phyloP scores from a whole-genome alignment of 2,113 vertebrate genomes.

The Gallinago media region DNA sequence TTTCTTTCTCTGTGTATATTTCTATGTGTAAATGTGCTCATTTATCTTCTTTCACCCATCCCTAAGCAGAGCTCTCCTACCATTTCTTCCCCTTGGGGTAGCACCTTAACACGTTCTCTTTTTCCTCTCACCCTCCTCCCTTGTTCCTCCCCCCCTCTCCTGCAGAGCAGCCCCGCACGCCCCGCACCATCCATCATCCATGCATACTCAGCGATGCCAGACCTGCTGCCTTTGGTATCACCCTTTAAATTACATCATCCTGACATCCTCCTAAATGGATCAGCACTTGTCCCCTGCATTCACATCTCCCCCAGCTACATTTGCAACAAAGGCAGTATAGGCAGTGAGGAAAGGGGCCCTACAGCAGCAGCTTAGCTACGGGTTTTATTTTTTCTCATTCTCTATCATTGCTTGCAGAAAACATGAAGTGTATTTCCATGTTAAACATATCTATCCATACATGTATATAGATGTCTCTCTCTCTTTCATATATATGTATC shows the following conservation, averaged over 20 bases:
- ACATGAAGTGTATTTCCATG: background rate
- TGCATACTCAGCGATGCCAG: background rate
- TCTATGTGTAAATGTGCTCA: background rate
- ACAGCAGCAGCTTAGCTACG: background rate
- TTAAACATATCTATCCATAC: background rate
- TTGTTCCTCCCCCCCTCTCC: background rate
- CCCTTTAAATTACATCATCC: background rate
- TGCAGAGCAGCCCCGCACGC: background rate
- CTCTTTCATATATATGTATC: no score
- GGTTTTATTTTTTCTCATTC: background rate
- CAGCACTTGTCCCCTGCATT: background rate
- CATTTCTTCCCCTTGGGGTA: background rate
- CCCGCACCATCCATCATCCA: background rate
- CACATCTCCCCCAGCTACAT: background rate
- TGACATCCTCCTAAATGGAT: background rate
- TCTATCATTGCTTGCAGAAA: background rate
- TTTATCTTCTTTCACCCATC: background rate
- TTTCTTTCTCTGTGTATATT: background rate
- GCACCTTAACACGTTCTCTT: background rate
- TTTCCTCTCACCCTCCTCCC: background rate
- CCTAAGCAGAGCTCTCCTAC: background rate
- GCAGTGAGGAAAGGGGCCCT: background rate
- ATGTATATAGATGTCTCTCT: background rate
- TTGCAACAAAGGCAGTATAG: accelerated
- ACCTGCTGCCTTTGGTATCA: background rate